Conservation (phyloP, 2,888 invertebrate genomes). For the Bembecia ichneumoniformis region DNA sequence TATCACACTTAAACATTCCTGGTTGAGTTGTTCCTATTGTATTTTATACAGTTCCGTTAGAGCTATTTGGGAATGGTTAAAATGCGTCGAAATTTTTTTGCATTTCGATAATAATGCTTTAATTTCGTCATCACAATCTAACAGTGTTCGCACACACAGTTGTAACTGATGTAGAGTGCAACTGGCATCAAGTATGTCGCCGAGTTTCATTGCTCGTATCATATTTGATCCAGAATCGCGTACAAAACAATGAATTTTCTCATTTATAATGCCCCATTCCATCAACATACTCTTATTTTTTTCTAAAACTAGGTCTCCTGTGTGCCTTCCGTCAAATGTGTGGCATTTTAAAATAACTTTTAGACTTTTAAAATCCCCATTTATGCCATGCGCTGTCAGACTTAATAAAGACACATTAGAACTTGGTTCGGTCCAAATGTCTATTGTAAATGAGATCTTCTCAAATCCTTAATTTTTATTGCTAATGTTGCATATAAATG, state of each 20-base stretch:
- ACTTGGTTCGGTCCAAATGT: conserved; percentile 18
- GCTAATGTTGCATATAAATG: conserved; percentile 17
- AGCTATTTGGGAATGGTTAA: conserved; percentile 16
- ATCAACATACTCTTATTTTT: conserved; percentile 12
- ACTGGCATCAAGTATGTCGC: conserved; percentile 14
- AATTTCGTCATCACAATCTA: conserved; percentile 15
- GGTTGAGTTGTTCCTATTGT: conserved; percentile 17
- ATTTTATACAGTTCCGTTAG: conserved; percentile 16
- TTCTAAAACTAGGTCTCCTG: conserved; percentile 12
- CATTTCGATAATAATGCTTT: conserved; percentile 16
- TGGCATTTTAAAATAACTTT: conserved; percentile 16
- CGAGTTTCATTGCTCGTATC: conserved; percentile 16
- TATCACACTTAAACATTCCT: conserved; percentile 8
- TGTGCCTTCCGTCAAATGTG: conserved; percentile 13
- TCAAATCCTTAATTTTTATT: conserved; percentile 12
- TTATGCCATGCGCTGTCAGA: conserved; percentile 15
- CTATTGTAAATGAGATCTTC: conserved; percentile 18
- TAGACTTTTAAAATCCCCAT: conserved; percentile 10
- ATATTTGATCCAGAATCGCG: conserved; percentile 16
- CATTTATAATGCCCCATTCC: conserved; percentile 15
- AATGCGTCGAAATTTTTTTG: conserved; percentile 16
- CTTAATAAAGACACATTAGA: conserved; percentile 17
- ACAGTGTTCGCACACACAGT: conserved; percentile 12
- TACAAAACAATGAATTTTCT: conserved; percentile 15
- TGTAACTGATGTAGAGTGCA: conserved; percentile 18